A percentile compares a stretch with the other conserved stretches of the same genome.
These are phyloP conservation scores for Hecatera dysodea DNA, from an alignment of 2,888 invertebrate genomes.

Conservation along the genomic window DNA sequence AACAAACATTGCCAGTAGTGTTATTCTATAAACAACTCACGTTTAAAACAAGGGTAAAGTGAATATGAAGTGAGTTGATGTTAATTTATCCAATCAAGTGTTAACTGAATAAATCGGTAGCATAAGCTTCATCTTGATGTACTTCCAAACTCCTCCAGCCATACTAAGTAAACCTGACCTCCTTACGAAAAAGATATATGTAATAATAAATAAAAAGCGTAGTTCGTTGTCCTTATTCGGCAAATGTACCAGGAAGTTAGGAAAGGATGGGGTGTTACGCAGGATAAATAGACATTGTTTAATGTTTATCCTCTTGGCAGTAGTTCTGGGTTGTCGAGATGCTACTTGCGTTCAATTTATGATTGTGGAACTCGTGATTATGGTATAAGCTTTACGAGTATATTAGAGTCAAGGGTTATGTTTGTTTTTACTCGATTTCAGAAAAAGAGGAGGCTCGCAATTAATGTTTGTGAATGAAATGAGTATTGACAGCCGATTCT, in stretches of 20 bases:
- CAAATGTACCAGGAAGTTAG: slow-evolving; percentile 39
- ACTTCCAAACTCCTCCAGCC: background rate
- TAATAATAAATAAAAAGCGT: slow-evolving; percentile 46
- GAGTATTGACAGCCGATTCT: too few species aligned
- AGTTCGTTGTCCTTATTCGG: slow-evolving; percentile 42
- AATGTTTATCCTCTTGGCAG: slow-evolving; percentile 55
- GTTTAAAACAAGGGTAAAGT: too few species aligned
- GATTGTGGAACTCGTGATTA: slow-evolving; percentile 53
- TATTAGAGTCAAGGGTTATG: slow-evolving; percentile 3
- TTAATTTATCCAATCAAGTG: too few species aligned
- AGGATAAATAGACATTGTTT: slow-evolving; percentile 38
- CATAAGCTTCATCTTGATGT: slow-evolving; percentile 8
- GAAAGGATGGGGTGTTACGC: slow-evolving; percentile 37
- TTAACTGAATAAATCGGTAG: too few species aligned
- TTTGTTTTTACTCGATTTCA: background rate
- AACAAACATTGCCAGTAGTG: background rate
- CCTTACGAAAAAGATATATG: slow-evolving; percentile 13
- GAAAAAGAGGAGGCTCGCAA: too few species aligned
- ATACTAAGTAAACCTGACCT: slow-evolving; percentile 25
- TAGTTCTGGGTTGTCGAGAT: slow-evolving; percentile 13
- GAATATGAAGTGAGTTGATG: too few species aligned
- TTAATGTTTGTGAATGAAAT: too few species aligned
- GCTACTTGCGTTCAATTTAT: slow-evolving; percentile 45
- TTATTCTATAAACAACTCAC: too few species aligned
- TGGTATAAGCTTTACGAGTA: slow-evolving; percentile 38